Base-by-base conservation (phyloP, 2,113 vertebrate species). In the Rutilus rutilus region DNA sequence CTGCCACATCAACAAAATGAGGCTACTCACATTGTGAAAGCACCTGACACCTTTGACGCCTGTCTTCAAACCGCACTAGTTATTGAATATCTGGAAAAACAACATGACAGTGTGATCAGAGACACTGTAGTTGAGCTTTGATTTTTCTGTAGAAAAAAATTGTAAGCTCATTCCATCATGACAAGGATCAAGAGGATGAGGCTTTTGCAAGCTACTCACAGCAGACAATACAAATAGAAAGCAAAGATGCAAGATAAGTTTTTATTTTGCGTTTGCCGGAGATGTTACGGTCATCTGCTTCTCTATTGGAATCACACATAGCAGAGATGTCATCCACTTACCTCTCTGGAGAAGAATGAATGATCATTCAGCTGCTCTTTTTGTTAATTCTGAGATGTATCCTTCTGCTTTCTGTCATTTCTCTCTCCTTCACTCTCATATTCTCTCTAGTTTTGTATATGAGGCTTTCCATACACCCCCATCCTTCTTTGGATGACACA, bases 371-470 rank as follows among this genome's bases (percentile, higher is more conserved):
- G 47, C 23, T 73, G 82, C 52, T 74, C 14, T 54, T 47, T 57
- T 15, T 73, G 60, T 65, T 36, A 33, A 82, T 82, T 67, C 64
- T 67, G 15, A 54, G 62, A 69, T 19, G 10, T 17, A 69, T 77
- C 47, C 50, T 54, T 54, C 50, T 33, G 77, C 10, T 60, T 36
- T 71, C 47, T 80, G 85, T 76, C 62, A 69, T 89, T 69, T 88
- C 69, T 73, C 27, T 57, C 76, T 65, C 65, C 82, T 11, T 71
- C 59, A 67, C 74, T 87, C 52, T 78, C 78, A 42, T 42, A 59
- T 59, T 85, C 62, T 79, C 84, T 81, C 78, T 84, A 11, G 7
- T 87, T 86, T 52, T 54, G 50, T 59, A 50, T 39, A 73, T 59
- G 67, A 57, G 77, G 12, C 62, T 67, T 67, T 79, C 74, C 65